Base-by-base conservation (phyloP, 2,797 vertebrate species). In the Dallia pectoralis region DNA sequence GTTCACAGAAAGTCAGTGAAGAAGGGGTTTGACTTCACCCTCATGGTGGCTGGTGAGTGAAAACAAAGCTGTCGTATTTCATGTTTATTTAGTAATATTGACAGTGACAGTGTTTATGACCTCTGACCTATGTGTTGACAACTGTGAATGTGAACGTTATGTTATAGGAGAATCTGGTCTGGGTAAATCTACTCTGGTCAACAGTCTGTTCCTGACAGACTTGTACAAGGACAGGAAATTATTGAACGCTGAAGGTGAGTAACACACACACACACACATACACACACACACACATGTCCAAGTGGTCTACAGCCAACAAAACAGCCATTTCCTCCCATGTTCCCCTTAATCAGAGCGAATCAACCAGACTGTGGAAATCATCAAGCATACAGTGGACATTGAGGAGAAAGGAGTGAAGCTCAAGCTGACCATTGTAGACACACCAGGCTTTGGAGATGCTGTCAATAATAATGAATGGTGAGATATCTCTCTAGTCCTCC, bases 351-450 rank as follows among this genome's bases (percentile, higher is more conserved):
- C 85, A 97, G 97, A 99, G 85, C 95, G 96, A 16, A 99, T 99
- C 82, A 97, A 89, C 87, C 97, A 99, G 76, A 99, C 97, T 0
- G 97, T 99, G 30, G 97, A 99, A 90, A 99, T 99, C 64, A 92
- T 97, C 84, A 99, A 99, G 80, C 97, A 99, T 85, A 99, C 97
- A 0, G 97, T 99, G 62, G 97, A 98, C 91, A 99, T 99, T 0
- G 97, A 99, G 76, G 97, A 99, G 91, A 99, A 99, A 82, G 97
- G 97, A 1, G 97, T 99, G 48, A 99, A 99, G 83, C 92, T 99
- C 81, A 99, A 98, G 80, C 91, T 99, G 78, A 99, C 97, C 78
- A 99, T 99, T 56, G 97, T 99, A 25, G 97, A 99, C 92, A 99
- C 97, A 0, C 97, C 97, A 0, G 97, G 97, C 27, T 99, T 98